Conservation (phyloP, 2,113 vertebrate species). For the Cercopithecus mona region DNA sequence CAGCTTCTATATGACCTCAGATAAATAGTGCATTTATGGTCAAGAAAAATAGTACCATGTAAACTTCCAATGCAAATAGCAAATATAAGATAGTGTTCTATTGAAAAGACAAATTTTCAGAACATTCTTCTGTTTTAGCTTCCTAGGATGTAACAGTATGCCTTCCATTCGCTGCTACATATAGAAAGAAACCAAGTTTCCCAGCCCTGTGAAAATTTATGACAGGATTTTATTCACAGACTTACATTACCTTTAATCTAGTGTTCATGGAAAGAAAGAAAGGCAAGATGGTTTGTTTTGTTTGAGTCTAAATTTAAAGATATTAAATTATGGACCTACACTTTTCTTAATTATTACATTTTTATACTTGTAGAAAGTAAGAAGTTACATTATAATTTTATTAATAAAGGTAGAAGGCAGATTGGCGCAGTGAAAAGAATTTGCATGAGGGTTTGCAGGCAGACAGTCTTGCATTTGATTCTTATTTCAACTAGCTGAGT, state of each 20-base stretch:
- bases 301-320: not conserved
- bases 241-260: not conserved
- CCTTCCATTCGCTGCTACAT: not conserved
- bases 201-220: not conserved
- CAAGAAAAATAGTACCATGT: not conserved
- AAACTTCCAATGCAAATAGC: not conserved
- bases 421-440: not conserved
- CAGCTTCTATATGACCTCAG: not conserved
- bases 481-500: not conserved
- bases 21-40: not conserved
- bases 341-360: not conserved
- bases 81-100: not conserved
- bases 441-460: not conserved
- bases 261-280: slow-evolving; percentile 14
- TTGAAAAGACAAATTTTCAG: not conserved
- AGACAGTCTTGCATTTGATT: slow-evolving; percentile 1
- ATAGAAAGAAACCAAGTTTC: not conserved
- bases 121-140: not conserved
- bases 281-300: not conserved
- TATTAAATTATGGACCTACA: not conserved
- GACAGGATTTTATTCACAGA: not conserved
- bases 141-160: not conserved
- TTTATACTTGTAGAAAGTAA: not conserved
- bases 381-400: not conserved
- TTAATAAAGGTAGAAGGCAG: not conserved